Evolutionary conservation across 2,113 vertebrate species (phyloP).

Genomic region (Chloroceryle aenea): DNA sequence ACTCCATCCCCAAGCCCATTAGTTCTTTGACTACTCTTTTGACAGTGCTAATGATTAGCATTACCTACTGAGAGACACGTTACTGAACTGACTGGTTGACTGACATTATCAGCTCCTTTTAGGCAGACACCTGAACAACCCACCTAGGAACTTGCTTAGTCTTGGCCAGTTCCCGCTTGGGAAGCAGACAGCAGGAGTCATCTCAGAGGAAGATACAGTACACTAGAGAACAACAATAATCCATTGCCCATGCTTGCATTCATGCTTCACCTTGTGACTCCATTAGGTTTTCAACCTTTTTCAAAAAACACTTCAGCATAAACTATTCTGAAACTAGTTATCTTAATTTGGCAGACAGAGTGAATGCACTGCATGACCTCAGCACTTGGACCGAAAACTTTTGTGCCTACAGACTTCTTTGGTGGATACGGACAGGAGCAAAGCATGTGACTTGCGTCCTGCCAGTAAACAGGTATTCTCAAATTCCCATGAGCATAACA

Average conservation of each 20-base stretch:
- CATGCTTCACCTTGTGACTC: background rate
- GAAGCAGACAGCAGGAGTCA: background rate
- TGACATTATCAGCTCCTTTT: background rate
- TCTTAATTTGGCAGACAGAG: background rate
- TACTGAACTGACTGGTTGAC: background rate
- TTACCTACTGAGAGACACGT: background rate
- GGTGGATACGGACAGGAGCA: background rate
- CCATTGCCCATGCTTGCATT: background rate
- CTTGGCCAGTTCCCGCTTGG: background rate
- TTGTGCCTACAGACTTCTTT: background rate
- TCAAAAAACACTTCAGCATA: background rate
- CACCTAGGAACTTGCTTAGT: background rate
- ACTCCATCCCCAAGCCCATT: background rate
- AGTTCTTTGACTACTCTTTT: background rate
- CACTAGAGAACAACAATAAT: background rate
- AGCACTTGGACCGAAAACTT: background rate
- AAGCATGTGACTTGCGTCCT: background rate
- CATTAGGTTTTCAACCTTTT: background rate
- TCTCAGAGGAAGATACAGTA: background rate
- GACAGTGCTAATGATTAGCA: background rate
- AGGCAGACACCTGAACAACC: background rate
- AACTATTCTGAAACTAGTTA: background rate
- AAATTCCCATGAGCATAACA: background rate
- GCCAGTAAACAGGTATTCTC: background rate
- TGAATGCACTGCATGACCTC: background rate